Conservation (phyloP, 2,888 invertebrate species). For the Tipula vernalis region DNA sequence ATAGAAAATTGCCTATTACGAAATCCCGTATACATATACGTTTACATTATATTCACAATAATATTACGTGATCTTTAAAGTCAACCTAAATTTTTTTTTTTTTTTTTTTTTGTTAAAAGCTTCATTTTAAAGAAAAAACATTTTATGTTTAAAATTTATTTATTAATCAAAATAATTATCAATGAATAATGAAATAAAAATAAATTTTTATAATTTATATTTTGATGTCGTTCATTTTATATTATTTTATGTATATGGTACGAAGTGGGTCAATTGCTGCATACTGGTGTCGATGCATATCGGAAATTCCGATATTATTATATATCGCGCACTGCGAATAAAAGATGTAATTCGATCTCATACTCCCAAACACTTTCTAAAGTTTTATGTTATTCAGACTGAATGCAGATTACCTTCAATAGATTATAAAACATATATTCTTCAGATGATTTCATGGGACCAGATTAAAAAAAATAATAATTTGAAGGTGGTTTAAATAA, state of each 20-base stretch:
- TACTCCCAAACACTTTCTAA: neutral
- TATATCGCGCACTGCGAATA: neutral
- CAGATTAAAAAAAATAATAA: neutral
- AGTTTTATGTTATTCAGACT: neutral
- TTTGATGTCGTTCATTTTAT: neutral
- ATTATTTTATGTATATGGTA: neutral
- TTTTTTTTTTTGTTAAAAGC: neutral
- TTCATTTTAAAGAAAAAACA: neutral
- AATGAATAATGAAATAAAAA: neutral
- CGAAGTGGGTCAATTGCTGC: neutral
- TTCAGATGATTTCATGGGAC: neutral
- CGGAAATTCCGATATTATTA: neutral
- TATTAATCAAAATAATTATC: neutral
- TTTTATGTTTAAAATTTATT: neutral
- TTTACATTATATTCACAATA: neutral
- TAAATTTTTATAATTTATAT: neutral
- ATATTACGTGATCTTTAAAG: neutral
- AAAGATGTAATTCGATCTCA: neutral
- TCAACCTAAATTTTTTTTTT: neutral
- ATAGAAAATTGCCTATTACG: neutral
- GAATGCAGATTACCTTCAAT: neutral
- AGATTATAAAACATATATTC: neutral
- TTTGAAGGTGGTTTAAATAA: neutral
- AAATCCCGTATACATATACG: neutral
- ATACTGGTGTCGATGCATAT: neutral